Conservation (phyloP, 2,888 invertebrate species). For the Phaonia tiefii region DNA sequence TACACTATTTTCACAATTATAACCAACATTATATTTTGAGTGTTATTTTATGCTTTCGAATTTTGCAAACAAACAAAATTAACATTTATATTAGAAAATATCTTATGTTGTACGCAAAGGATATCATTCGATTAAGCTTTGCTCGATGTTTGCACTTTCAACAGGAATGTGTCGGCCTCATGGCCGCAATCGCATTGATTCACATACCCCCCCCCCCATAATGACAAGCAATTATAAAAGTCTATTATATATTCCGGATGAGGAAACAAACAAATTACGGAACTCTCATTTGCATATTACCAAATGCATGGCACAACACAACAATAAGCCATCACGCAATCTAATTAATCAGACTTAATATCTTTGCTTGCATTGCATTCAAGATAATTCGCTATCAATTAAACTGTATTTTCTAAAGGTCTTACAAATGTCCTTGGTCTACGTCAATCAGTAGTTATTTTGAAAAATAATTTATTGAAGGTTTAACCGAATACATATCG, state of each 20-base stretch:
- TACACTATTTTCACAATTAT: no score
- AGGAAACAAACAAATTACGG: neutral
- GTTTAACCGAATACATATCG: no score
- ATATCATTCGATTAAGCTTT: conserved; percentile 22
- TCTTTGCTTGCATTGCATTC: no score
- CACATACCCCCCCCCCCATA: neutral
- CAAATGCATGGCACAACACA: neutral
- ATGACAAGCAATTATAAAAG: neutral
- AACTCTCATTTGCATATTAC: neutral
- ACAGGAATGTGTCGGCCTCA: neutral
- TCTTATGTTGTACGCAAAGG: neutral
- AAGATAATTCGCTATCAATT: no score
- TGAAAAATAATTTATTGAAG: no score
- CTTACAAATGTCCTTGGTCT: no score
- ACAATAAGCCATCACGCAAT: no score
- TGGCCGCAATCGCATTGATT: neutral
- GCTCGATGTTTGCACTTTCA: conserved; percentile 1
- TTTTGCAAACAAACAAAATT: neutral
- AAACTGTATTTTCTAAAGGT: no score
- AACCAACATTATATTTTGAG: no score
- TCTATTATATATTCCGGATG: neutral
- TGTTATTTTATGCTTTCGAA: no score
- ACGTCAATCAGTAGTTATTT: no score
- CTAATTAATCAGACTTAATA: no score
- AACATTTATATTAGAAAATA: conserved; percentile 36